Conservation (phyloP, 2,113 vertebrate species). For the Tricholaema leucomelas region DNA sequence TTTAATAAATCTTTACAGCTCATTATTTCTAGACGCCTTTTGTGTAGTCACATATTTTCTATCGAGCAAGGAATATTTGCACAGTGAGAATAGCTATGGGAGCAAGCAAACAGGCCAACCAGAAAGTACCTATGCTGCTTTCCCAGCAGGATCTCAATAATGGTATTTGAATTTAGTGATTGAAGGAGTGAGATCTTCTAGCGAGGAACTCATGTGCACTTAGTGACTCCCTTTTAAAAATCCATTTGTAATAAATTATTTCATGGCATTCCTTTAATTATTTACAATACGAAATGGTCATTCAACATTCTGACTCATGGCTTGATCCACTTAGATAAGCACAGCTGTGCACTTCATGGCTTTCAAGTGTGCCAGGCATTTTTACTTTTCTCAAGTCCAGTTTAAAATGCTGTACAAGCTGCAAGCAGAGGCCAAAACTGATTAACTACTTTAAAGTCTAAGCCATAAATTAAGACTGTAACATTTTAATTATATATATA, state of each 20-base stretch:
- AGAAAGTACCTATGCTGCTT: background rate
- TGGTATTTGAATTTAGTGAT: constrained; percentile 32
- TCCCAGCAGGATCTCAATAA: constrained; percentile 36
- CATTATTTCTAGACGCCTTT: background rate
- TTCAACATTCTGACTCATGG: constrained; percentile 14
- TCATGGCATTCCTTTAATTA: constrained; percentile 43
- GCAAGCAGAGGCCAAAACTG: background rate
- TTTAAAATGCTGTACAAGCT: background rate
- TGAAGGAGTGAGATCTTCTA: constrained; percentile 27
- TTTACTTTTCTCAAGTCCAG: background rate
- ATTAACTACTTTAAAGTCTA: background rate
- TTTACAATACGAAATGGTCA: constrained; percentile 30
- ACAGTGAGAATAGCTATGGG: background rate
- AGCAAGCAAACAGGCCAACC: background rate
- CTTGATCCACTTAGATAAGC: constrained; percentile 22
- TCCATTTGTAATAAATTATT: constrained; percentile 64
- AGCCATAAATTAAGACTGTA: background rate
- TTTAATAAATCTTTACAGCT: background rate
- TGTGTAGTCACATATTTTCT: background rate
- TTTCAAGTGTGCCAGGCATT: background rate
- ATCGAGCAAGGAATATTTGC: background rate
- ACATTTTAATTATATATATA: background rate
- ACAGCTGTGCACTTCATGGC: background rate
- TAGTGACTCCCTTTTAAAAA: constrained; percentile 36
- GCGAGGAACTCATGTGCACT: constrained; percentile 23